Evolutionary conservation across 2,113 vertebrate genomes (phyloP), one percentile per base, ranked within the genome.

Genomic region (Chascanopsetta lugubris): DNA sequence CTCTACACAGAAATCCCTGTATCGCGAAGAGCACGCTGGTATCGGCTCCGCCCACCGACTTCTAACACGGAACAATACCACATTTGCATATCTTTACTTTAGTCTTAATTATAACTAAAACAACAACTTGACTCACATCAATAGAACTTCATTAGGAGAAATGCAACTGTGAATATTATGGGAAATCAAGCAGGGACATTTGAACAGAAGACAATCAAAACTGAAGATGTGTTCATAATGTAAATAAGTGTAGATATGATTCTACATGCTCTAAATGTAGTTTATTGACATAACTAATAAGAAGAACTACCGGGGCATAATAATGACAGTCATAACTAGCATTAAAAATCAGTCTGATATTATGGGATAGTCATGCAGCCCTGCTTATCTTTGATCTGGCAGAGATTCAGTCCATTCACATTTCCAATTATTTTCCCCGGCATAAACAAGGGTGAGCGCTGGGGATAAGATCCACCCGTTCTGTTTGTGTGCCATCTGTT

Each of bases 401-500:
- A 38, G 25, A 29, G 34, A 50, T 50, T 62, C 6, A 3, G 6
- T 21, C 25, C 17, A 18, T 67, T 57, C 42, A 59, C 42, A 63
- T 40, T 5, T 62, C 36, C 59, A 58, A 26, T 9, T 46, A 8
- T 67, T 69, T 74, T 48, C 48, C 45, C 51, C 40, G 58, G 61
- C 18, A 69, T 58, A 25, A 43, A 62, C 12, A 76, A 68, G 67
- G 34, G 34, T 36, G 17, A 51, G 17, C 61, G 63, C 48, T 64
- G 46, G 24, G 18, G 45, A 61, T 34, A 40, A 46, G n/a, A 67
- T 12, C 38, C 1, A 2, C 24, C 10, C 26, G 51, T 58, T 78
- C 22, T 64, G 58, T 72, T 85, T 73, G 56, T 66, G 57, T 58
- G 51, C 63, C 75, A 81, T 87, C 75, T 81, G 73, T 71, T 71